Percentiles rank a stretch among this genome's conserved stretches.
phyloP scores from a whole-genome alignment of 2,888 invertebrate species.

The Tipula lateralis region DNA sequence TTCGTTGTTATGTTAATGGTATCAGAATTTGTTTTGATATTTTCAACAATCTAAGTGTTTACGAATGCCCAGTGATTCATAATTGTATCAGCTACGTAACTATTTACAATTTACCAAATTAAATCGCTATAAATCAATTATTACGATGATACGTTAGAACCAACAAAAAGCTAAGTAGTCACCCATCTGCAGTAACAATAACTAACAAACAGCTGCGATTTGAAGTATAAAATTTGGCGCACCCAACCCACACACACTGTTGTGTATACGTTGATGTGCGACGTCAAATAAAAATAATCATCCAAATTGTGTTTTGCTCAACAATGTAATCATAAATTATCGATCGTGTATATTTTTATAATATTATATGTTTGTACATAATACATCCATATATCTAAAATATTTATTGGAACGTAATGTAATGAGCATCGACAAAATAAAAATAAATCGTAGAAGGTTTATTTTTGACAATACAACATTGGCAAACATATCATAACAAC shows the following conservation, averaged over 20 bases:
- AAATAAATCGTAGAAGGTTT: background rate
- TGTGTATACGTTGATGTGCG: background rate
- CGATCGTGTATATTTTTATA: background rate
- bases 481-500: background rate
- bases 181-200: background rate
- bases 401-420: conserved; percentile 1
- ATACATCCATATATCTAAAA: background rate
- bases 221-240: background rate
- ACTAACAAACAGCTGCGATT: background rate
- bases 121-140: too few relatives aligned
- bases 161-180: too few relatives aligned
- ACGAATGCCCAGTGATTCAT: too few relatives aligned
- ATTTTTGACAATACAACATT: background rate
- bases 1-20: too few relatives aligned
- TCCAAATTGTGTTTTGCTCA: background rate
- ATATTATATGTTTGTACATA: background rate
- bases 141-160: too few relatives aligned
- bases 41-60: too few relatives aligned
- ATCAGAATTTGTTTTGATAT: too few relatives aligned
- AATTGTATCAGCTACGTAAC: too few relatives aligned
- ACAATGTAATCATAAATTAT: background rate
- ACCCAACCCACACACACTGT: background rate
- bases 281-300: background rate
- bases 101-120: too few relatives aligned
- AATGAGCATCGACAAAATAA: background rate